phyloP scores from a whole-genome alignment of 2,888 invertebrate species.

The Lithosia quadra region DNA sequence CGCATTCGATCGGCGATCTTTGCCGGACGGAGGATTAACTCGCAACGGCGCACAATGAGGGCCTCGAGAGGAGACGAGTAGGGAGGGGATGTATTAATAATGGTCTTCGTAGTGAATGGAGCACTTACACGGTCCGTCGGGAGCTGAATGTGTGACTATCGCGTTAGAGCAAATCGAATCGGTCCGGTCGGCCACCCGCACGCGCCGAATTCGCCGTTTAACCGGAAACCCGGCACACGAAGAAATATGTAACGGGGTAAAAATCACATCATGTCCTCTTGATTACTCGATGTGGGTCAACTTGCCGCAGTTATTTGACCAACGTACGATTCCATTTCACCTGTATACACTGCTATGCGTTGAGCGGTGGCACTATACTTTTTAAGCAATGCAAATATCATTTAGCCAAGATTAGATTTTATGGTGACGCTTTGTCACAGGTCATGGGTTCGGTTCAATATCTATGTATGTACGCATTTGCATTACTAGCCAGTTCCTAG shows the following conservation, averaged over 20 bases:
- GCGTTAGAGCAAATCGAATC: slow-evolving; percentile 84
- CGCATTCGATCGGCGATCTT: slow-evolving; percentile 81
- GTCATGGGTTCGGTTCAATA: no score
- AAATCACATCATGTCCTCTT: slow-evolving; percentile 55
- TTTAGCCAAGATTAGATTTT: no score
- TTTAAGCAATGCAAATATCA: no score
- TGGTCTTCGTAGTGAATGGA: slow-evolving; percentile 82
- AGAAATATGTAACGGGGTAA: slow-evolving; percentile 61
- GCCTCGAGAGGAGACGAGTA: slow-evolving; percentile 75
- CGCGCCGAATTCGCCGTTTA: slow-evolving; percentile 77
- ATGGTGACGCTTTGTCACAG: no score
- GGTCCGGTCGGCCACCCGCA: slow-evolving; percentile 74
- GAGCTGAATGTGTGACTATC: slow-evolving; percentile 84
- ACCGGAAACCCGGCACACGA: slow-evolving; percentile 67
- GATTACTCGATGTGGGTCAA: slow-evolving; percentile 46
- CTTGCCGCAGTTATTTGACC: slow-evolving; percentile 18
- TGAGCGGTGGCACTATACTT: no score
- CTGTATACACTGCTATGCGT: no score
- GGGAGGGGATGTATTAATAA: slow-evolving; percentile 84
- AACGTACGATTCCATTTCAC: neutral
- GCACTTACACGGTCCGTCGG: slow-evolving; percentile 84
- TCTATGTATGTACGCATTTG: no score
- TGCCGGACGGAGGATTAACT: slow-evolving; percentile 82
- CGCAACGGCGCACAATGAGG: slow-evolving; percentile 78
- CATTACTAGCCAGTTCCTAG: no score